Evolutionary conservation across 2,113 vertebrate species (phyloP), one percentile per base, ranked within the genome.

Genomic region (Epinephelus moara): DNA sequence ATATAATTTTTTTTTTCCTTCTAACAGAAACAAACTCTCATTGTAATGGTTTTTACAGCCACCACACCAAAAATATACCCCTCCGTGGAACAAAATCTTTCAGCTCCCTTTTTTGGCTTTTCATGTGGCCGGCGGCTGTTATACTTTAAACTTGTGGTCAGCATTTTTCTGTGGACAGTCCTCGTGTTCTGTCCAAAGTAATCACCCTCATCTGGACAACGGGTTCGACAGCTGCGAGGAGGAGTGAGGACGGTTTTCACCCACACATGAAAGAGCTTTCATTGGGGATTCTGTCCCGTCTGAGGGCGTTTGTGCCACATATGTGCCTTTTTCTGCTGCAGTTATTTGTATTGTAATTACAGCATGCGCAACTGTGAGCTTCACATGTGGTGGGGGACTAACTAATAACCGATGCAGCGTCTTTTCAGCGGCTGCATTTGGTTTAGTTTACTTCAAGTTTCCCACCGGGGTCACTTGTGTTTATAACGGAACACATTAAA

Each of bases 41-140:
- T 94, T 94, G 91, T 94, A 74, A 93, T 88, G 91, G 74, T 86
- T 89, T 93, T 89, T 81, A 75, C 91, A 93, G 91, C 63, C 70
- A 75, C 62, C 45, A 45, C 49, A 85, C 84, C 75, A 85, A 90
- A 94, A 93, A 93, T 89, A 93, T 27, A 88, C 75, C 78, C 69
- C 59, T 85, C 64, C 21, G 78, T 90, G 91, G 89, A 93, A 90
- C 79, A 91, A 89, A 93, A 80, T 81, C 75, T 66, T 64, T 84
- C 87, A 78, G 80, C 75, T 88, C 81, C 85, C 70, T 77, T 64
- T 30, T 75, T 88, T 80, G 85, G 49, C 83, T 78, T 93, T 92
- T 94, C 84, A 92, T 92, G 89, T 93, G 93, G 92, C 82, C 69
- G n/a, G 69, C 75, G 40, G 79, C 88, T 93, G 88, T 94, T 91